Percentiles rank a stretch among this genome's conserved stretches.
Evolutionary conservation across 2,113 vertebrate genomes (phyloP).

Genomic region (Nesogale talazaci): DNA sequence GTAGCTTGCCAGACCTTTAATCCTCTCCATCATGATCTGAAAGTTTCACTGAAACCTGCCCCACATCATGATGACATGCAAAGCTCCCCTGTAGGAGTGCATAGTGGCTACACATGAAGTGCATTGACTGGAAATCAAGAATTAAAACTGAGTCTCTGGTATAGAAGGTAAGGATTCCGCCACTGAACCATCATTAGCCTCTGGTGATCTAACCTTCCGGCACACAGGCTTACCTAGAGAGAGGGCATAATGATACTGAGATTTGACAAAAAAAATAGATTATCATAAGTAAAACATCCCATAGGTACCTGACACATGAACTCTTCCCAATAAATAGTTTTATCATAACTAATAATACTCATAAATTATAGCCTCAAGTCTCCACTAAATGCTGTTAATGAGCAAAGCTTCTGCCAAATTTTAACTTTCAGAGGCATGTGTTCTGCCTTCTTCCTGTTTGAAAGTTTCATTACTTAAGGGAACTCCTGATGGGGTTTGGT

Average conservation of each 20-base stretch:
- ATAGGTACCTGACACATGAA: background rate
- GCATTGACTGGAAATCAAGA: background rate
- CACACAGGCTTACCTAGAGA: slow-evolving; percentile 9
- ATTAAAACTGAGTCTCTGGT: background rate
- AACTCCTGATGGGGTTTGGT: background rate
- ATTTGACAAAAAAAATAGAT: slow-evolving; percentile 5
- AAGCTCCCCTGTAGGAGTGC: background rate
- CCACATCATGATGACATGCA: background rate
- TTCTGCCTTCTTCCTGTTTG: background rate
- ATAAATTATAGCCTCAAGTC: background rate
- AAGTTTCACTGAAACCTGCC: background rate
- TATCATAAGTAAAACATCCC: background rate
- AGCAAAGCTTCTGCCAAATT: background rate
- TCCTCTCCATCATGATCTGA: background rate
- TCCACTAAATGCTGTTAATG: background rate
- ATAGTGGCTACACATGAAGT: background rate
- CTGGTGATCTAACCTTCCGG: slow-evolving; percentile 10
- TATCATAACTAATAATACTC: background rate
- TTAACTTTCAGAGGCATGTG: background rate
- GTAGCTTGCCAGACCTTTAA: background rate
- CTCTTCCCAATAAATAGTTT: background rate
- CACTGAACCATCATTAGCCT: background rate
- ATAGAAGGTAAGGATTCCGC: background rate
- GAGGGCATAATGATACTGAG: background rate
- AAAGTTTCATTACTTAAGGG: background rate